Evolutionary conservation across 2,113 vertebrate species (phyloP).

Genomic region (Archilochus colubris): DNA sequence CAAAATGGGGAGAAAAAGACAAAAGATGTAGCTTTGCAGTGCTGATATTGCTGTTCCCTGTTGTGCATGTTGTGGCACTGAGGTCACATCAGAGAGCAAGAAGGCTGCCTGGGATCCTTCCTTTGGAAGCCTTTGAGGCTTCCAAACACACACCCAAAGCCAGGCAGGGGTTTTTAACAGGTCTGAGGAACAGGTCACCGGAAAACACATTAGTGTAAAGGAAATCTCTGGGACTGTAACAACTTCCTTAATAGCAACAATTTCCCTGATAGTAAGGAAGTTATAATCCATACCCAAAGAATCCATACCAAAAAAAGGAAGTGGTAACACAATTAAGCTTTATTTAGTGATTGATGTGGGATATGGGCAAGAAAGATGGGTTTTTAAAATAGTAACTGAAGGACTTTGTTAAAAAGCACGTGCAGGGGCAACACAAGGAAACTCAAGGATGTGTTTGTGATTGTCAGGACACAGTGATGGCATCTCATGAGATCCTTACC

Average conservation of each 20-base stretch:
- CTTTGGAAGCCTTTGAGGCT: background rate
- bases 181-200: background rate
- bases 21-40: fast-evolving
- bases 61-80: background rate
- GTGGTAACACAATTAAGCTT: background rate
- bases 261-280: background rate
- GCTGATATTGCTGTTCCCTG: background rate
- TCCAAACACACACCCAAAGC: constrained; percentile 1
- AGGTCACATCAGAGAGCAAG: background rate
- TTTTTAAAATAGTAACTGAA: background rate
- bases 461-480: background rate
- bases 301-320: background rate
- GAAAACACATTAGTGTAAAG: background rate
- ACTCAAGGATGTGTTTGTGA: background rate
- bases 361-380: background rate
- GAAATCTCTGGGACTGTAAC: background rate
- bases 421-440: background rate
- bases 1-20: background rate
- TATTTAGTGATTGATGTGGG: fast-evolving
- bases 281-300: background rate
- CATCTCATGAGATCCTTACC: background rate
- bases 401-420: background rate
- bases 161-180: constrained; percentile 19
- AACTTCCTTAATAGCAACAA: constrained; percentile 1
- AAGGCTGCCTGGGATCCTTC: background rate